Evolutionary conservation across 2,113 vertebrate species (phyloP), one percentile per base, ranked within the genome.

Genomic region (Oncorhynchus mykiss): DNA sequence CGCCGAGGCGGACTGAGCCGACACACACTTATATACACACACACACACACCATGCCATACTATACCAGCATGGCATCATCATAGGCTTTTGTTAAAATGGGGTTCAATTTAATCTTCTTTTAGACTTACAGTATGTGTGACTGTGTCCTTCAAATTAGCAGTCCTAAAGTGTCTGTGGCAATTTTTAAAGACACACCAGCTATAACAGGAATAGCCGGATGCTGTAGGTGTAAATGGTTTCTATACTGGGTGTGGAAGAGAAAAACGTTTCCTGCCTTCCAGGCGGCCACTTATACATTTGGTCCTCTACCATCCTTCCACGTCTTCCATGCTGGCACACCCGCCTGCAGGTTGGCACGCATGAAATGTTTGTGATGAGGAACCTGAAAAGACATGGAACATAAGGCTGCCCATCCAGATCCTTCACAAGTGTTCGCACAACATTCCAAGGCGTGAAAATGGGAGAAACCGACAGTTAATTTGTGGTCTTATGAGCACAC

Each of bases 291-390:
- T 64, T 18, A 22, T 49, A 22, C 39, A 45, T 48, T 70, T 54
- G 13, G n/a, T 68, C 31, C 67, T 68, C 66, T 29, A 6, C 66
- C 59, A 62, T 88, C 76, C 77, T 80, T 88, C 75, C 72, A 74
- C 39, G 39, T 88, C 75, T 74, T 71, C 54, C 39, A 77, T 75
- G 69, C 78, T 87, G 82, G 75, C 79, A 74, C 62, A 67, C 48
- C 67, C 0, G 67, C 82, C 83, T 81, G 45, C 82, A 80, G 87
- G 84, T 88, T 90, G 81, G 78, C 85, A 81, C 80, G 68, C 77
- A 77, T 82, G 34, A 82, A 88, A 85, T 78, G 81, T 86, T 83
- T 77, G 84, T 77, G 84, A 85, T 34, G 84, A 84, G 29, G 70
- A 85, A 86, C 87, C 84, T 79, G 80, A 85, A 77, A 77, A 75